A percentile compares a stretch with the other conserved stretches of the same genome.
Conservation (phyloP, 2,888 invertebrate genomes). For the Horisme vitalbata region DNA sequence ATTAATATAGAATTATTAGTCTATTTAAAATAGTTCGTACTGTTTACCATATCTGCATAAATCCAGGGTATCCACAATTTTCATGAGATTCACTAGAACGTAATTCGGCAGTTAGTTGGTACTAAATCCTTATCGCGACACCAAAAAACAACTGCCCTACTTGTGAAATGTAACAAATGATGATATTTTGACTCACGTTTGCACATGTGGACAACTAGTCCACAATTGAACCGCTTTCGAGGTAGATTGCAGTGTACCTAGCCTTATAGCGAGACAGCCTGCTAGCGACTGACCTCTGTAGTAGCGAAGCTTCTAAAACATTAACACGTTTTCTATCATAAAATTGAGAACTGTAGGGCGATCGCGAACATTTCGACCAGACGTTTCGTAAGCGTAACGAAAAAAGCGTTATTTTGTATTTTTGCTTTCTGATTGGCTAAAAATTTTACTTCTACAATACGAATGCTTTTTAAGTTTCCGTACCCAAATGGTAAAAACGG, state of each 20-base stretch:
- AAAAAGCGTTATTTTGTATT: too few species aligned
- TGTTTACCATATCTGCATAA: too few species aligned
- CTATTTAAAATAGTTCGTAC: too few species aligned
- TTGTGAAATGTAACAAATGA: neutral
- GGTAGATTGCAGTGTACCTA: conserved; percentile 4
- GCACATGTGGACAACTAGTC: neutral
- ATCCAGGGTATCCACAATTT: neutral
- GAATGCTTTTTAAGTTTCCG: too few species aligned
- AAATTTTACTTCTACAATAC: too few species aligned
- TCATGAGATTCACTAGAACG: too few species aligned
- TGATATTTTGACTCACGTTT: conserved; percentile 9
- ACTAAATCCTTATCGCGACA: neutral
- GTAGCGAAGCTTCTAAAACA: conserved; percentile 2
- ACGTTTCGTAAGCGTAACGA: too few species aligned
- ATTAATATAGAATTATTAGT: too few species aligned
- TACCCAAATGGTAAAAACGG: too few species aligned
- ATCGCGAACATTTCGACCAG: too few species aligned
- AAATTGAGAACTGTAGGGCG: too few species aligned
- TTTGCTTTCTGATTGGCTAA: too few species aligned
- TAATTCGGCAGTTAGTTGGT: neutral
- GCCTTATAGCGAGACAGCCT: conserved; percentile 11
- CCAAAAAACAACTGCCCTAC: neutral
- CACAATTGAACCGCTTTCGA: conserved; percentile 10
- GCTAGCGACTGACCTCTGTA: conserved; percentile 7
- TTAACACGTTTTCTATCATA: neutral